Percentiles rank a stretch among this genome's conserved stretches.
phyloP scores from a whole-genome alignment of 2,888 invertebrate species.

The Drosophila siamana region DNA sequence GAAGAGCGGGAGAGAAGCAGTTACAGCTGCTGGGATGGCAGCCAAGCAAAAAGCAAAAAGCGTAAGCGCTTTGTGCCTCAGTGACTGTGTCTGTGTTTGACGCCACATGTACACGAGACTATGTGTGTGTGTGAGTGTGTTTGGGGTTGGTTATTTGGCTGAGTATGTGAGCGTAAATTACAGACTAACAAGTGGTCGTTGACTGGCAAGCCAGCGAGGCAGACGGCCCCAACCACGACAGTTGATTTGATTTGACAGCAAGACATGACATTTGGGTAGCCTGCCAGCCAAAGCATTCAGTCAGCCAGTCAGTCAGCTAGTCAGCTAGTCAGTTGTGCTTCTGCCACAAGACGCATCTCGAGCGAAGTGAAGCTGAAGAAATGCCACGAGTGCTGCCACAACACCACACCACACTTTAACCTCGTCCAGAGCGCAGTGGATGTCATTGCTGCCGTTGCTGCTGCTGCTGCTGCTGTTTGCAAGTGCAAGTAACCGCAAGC shows the following conservation, averaged over 20 bases:
- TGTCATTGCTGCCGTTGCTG: neutral
- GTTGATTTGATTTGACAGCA: constrained; percentile 81
- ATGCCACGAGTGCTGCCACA: constrained; percentile 57
- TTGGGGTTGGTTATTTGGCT: constrained; percentile 31
- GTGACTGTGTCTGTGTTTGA: constrained; percentile 63
- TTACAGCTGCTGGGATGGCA: constrained; percentile 47
- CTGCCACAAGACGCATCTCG: constrained; percentile 50
- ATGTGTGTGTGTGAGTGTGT: constrained; percentile 27
- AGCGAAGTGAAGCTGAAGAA: constrained; percentile 73
- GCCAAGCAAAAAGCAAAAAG: constrained; percentile 65
- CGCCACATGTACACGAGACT: constrained; percentile 34
- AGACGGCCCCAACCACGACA: constrained; percentile 72
- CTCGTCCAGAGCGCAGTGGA: neutral
- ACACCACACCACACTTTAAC: neutral
- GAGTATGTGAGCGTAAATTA: constrained; percentile 69
- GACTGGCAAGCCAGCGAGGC: constrained; percentile 80
- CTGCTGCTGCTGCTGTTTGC: constrained; percentile 44
- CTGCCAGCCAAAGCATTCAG: constrained; percentile 32
- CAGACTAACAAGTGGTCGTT: constrained; percentile 83
- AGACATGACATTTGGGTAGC: constrained; percentile 77
- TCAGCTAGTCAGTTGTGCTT: constrained; percentile 22
- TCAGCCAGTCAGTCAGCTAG: constrained; percentile 35
- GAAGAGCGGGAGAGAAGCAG: constrained; percentile 24
- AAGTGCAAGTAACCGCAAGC: constrained; percentile 66
- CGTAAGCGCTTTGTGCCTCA: constrained; percentile 74